Conservation (phyloP, 1,140 invertebrate genomes). For the Laupala kohalensis region DNA sequence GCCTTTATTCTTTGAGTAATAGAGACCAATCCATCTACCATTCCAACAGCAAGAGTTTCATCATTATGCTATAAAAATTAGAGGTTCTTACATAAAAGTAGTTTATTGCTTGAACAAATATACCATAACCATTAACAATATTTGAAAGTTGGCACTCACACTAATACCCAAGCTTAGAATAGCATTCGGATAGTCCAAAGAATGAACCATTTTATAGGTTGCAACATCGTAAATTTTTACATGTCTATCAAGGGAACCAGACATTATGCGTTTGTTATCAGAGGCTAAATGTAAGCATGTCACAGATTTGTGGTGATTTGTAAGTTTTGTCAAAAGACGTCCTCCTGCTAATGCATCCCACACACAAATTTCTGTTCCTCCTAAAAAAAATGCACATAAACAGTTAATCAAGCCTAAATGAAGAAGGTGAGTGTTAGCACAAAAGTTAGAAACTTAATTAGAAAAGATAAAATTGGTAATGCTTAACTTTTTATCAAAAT, state of each 20-base stretch:
- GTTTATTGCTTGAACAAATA: not conserved
- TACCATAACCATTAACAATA: not conserved
- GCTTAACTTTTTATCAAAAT: too few relatives aligned
- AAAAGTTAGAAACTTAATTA: too few relatives aligned
- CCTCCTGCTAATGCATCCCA: constrained; percentile 87
- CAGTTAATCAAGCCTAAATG: too few relatives aligned
- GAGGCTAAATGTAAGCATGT: constrained; percentile 68
- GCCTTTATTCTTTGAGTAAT: constrained; percentile 60
- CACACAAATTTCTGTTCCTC: constrained; percentile 81
- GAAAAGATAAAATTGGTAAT: too few relatives aligned
- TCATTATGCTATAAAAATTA: constrained; percentile 53
- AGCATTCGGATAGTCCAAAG: constrained; percentile 79
- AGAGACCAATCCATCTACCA: constrained; percentile 83
- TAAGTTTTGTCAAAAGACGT: constrained; percentile 61
- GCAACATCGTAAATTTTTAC: constrained; percentile 87
- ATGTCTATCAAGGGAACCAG: constrained; percentile 82
- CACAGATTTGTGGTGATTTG: constrained; percentile 87
- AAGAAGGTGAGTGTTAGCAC: too few relatives aligned
- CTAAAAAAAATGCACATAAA: constrained; percentile 25
- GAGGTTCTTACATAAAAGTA: not conserved
- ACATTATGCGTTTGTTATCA: constrained; percentile 68
- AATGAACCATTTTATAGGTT: constrained; percentile 76
- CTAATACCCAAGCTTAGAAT: constrained; percentile 73
- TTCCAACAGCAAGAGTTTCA: constrained; percentile 73
- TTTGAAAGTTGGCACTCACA: constrained; percentile 35